Evolutionary conservation across 1,140 invertebrate genomes (phyloP).

Genomic region (Dufourea novaeangliae): DNA sequence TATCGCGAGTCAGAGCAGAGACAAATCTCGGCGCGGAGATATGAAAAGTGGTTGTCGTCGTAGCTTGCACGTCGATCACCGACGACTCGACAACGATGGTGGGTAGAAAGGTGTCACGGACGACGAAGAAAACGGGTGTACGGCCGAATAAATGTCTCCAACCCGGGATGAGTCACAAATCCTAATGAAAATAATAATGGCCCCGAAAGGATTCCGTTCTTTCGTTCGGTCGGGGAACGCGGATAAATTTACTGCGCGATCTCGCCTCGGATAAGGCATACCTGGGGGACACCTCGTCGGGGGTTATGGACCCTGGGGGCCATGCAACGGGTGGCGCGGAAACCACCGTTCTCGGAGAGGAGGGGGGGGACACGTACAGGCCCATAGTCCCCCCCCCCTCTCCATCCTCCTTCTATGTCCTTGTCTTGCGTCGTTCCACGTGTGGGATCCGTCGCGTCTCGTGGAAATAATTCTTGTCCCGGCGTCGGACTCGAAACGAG

Average conservation of each 20-base stretch:
- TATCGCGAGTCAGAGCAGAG: too few species aligned
- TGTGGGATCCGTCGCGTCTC: slow-evolving; percentile 63
- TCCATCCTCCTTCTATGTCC: too few species aligned
- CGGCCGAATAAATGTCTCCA: slow-evolving; percentile 59
- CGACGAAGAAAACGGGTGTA: slow-evolving; percentile 26
- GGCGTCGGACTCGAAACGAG: neutral
- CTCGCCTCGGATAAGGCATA: slow-evolving; percentile 75
- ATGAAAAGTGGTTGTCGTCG: too few species aligned
- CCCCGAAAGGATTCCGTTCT: slow-evolving; percentile 66
- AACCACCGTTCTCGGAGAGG: slow-evolving; percentile 22
- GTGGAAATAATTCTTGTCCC: slow-evolving; percentile 71
- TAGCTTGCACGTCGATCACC: slow-evolving; percentile 21
- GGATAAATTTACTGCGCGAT: slow-evolving; percentile 79
- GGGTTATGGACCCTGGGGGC: slow-evolving; percentile 72
- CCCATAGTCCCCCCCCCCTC: too few species aligned
- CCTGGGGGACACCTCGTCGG: slow-evolving; percentile 77
- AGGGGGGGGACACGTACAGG: too few species aligned
- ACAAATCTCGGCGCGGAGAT: too few species aligned
- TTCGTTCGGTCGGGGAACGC: slow-evolving; percentile 59
- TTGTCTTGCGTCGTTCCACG: slow-evolving; percentile 29
- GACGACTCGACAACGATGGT: slow-evolving; percentile 4
- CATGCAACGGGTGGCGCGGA: slow-evolving; percentile 67
- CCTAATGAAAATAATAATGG: slow-evolving; percentile 78
- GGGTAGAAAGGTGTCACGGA: slow-evolving; percentile 55
- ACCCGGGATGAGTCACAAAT: slow-evolving; percentile 76